Conservation (phyloP, 2,797 vertebrate genomes). For the Odontamblyopus lacepedii region DNA sequence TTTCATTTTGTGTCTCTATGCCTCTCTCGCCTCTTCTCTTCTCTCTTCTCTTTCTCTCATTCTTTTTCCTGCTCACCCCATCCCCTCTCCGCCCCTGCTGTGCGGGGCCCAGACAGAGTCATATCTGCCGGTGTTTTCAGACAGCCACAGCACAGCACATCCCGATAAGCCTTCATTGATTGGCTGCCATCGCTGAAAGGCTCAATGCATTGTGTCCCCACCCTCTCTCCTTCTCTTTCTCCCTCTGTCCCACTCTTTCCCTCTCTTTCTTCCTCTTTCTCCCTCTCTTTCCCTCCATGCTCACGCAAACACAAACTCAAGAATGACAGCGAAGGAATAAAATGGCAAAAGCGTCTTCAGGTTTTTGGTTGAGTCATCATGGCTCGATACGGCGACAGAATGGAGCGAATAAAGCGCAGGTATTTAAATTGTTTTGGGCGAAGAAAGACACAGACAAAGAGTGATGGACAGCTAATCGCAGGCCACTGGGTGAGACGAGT, state of each 20-base stretch:
- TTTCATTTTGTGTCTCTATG: no score
- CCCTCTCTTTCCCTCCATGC: not conserved
- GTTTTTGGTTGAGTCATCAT: conserved; percentile 26
- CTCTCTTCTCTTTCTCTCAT: not conserved
- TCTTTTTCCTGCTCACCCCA: not conserved
- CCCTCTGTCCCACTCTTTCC: not conserved
- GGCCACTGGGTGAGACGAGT: not conserved
- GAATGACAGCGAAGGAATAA: conserved; percentile 48
- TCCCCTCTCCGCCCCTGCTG: conserved; percentile 48
- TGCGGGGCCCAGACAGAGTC: conserved; percentile 49
- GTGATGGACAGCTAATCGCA: conserved; percentile 43
- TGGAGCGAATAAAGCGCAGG: conserved; percentile 32
- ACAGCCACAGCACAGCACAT: conserved; percentile 52
- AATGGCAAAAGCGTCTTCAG: conserved; percentile 46
- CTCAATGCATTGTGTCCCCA: conserved; percentile 54
- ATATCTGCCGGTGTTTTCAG: conserved; percentile 53
- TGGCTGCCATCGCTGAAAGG: conserved; percentile 61
- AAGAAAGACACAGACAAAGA: conserved; percentile 20
- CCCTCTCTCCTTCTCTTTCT: not conserved
- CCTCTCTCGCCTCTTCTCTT: no score
- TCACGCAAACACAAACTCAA: conserved; percentile 8
- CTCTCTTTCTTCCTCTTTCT: not conserved
- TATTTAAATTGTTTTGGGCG: conserved; percentile 22
- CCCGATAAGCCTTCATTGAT: conserved; percentile 69
- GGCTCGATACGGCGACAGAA: conserved; percentile 20